Evolutionary conservation across 2,113 vertebrate species (phyloP).

Genomic region (Bucco capensis): DNA sequence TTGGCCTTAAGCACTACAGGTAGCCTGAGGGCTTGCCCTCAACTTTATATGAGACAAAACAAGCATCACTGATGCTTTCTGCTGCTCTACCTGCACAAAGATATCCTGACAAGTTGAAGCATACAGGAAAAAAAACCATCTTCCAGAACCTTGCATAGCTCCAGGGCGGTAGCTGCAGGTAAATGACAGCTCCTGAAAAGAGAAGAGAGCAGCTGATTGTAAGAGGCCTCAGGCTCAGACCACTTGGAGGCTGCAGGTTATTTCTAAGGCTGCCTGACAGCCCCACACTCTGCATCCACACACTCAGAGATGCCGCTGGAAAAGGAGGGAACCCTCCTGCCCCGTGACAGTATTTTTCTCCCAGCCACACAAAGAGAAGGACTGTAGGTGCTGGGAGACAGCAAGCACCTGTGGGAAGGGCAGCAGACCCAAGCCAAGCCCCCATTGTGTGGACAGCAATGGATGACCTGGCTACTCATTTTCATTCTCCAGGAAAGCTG

Average conservation of each 20-base stretch:
- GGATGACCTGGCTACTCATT: neutral
- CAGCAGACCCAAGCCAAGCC: neutral
- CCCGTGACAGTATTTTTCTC: neutral
- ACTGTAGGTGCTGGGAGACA: neutral
- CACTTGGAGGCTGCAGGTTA: neutral
- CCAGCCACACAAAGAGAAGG: neutral
- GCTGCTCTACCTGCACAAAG: neutral
- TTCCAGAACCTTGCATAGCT: neutral
- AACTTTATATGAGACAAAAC: neutral
- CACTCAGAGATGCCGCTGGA: neutral
- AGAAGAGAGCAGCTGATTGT: neutral
- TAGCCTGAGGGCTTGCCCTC: neutral
- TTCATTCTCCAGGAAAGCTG: neutral
- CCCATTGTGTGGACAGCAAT: neutral
- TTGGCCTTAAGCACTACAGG: neutral
- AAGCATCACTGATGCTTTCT: neutral
- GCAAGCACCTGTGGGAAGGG: neutral
- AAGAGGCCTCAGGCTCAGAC: no score
- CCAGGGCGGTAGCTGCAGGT: no score
- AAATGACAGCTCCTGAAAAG: neutral
- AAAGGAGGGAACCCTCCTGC: neutral
- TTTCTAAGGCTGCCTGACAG: neutral
- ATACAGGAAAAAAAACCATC: neutral
- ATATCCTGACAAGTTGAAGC: no score
- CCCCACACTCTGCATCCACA: neutral